Base-by-base conservation (phyloP, 1,140 invertebrate genomes). In the Paramacrobiotus metropolitanus region DNA sequence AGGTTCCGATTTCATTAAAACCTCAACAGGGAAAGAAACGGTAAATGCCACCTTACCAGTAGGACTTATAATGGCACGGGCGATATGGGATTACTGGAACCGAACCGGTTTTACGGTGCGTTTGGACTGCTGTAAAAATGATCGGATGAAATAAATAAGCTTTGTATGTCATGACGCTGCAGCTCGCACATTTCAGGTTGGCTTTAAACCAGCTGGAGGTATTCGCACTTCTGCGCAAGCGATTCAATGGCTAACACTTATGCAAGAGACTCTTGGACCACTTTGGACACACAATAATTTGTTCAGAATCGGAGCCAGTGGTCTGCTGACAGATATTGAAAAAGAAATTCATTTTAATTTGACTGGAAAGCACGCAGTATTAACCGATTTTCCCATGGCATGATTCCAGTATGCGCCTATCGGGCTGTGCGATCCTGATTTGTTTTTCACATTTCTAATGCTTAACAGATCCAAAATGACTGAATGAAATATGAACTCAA, bases 1-100 rank as follows among this genome's bases (percentile, higher is more conserved):
- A 75, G 78, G 92, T 24, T 82, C 89, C 30, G 86, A 98, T 77
- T 98, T 98, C 69, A 96, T 99, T 60, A 99, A 99, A 75, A 98
- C 94, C 29, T 97, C 92, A 0, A 99, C 95, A 1, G 94, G 93
- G 55, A 98, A 98, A 76, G 95, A 98, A 77, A 72, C 78, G 20
- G 81, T 93, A 0, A 98, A 98, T 79, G 93, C 94, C 1, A 96
- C 85, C 9, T 72, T 97, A 44, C 81, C 84, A 31, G 82, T 87
- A 60, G 91, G 90, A 2, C 74, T 94, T 24, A 83, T 96, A 0
- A 98, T 99, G 94, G 85, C 86, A 60, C 74, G 82, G 68, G 93
- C 92, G 44, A 96, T 99, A 63, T 76, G 81, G 65, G 80, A 90
- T 60, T 96, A 83, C 71, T 77, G 86, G 69, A 66, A 77, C 21